Evolutionary conservation across 2,888 invertebrate species (phyloP).

Genomic region (Nomada fucata): DNA sequence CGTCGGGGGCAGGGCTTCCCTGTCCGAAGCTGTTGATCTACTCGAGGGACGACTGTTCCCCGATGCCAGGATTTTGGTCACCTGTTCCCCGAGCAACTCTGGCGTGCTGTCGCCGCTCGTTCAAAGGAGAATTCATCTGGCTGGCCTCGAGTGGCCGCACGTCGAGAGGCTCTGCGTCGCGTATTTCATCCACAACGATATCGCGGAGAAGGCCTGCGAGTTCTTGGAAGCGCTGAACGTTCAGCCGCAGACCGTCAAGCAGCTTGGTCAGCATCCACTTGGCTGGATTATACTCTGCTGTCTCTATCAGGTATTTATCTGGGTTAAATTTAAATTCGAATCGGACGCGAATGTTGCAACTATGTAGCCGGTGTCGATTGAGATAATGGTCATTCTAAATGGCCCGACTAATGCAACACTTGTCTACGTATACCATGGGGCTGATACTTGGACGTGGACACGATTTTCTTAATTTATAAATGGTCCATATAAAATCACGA

Average conservation of each 20-base stretch:
- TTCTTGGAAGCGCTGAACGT: conserved; percentile 83
- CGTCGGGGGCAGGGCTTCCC: conserved; percentile 81
- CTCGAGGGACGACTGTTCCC: conserved; percentile 86
- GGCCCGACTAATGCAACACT: too few relatives aligned
- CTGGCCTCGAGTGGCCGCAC: conserved; percentile 85
- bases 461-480: too few relatives aligned
- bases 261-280: conserved; percentile 85
- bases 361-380: too few relatives aligned
- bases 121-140: conserved; percentile 85
- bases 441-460: too few relatives aligned
- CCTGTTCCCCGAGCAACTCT: conserved; percentile 84
- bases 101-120: conserved; percentile 83
- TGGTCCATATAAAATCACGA: too few relatives aligned
- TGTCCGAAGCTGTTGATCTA: conserved; percentile 85
- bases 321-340: too few relatives aligned
- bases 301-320: conserved; percentile 84
- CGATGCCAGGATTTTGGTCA: conserved; percentile 85
- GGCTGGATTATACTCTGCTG: conserved; percentile 86
- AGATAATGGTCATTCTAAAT: too few relatives aligned
- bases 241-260: conserved; percentile 81
- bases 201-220: conserved; percentile 81
- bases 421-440: too few relatives aligned
- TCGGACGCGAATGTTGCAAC: too few relatives aligned
- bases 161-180: conserved; percentile 84
- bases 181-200: conserved; percentile 84